Conservation (phyloP, 1,140 invertebrate species). For the Tribolium castaneum region DNA sequence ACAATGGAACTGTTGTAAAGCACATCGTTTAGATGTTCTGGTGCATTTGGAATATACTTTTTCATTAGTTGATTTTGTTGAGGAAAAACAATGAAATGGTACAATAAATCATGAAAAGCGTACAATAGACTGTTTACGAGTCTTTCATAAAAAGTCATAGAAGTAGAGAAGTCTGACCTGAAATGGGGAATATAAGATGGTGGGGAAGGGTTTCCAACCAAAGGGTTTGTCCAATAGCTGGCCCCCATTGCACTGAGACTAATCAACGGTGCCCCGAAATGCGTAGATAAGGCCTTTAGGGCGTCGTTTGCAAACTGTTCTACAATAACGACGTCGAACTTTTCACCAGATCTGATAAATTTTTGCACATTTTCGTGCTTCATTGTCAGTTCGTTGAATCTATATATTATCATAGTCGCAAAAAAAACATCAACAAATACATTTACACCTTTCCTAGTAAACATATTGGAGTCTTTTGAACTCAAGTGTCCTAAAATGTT, state of each 20-base stretch:
- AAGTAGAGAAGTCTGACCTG: too few species aligned
- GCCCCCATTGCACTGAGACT: conserved; percentile 61
- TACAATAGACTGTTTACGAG: too few species aligned
- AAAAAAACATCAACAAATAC: too few species aligned
- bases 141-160: too few species aligned
- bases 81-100: conserved; percentile 53
- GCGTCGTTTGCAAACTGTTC: conserved; percentile 65
- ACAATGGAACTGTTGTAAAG: conserved; percentile 66
- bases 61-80: conserved; percentile 61
- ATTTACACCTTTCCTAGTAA: too few species aligned
- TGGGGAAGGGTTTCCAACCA: too few species aligned
- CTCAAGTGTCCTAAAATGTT: too few species aligned
- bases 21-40: conserved; percentile 65
- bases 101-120: too few species aligned
- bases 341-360: conserved; percentile 56
- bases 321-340: conserved; percentile 65
- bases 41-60: conserved; percentile 63
- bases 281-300: conserved; percentile 57
- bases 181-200: too few species aligned
- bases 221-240: too few species aligned
- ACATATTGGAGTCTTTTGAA: too few species aligned
- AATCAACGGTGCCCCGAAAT: conserved; percentile 63
- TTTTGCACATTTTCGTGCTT: conserved; percentile 43
- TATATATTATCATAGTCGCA: neutral
- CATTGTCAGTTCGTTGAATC: conserved; percentile 26